Conservation (phyloP, 2,113 vertebrate genomes). For the Rhynchomys soricoides region DNA sequence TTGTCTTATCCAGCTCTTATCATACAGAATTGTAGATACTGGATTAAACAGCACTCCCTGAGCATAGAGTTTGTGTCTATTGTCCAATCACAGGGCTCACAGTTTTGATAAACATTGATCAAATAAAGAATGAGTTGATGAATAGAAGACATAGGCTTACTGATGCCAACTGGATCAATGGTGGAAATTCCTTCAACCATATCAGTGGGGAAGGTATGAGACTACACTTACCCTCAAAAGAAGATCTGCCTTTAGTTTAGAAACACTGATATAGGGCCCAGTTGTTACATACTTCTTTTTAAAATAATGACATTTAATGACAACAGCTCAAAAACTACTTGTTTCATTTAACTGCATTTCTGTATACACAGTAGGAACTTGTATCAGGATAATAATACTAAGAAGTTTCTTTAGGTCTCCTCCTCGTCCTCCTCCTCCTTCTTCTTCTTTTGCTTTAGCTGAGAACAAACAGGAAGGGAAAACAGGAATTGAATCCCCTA, state of each 20-base stretch:
- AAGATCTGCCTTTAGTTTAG: slow-evolving; percentile 24
- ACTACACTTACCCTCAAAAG: slow-evolving; percentile 35
- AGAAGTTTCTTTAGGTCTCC: slow-evolving; percentile 72
- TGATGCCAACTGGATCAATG: not conserved
- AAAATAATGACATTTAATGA: slow-evolving; percentile 43
- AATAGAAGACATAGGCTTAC: not conserved
- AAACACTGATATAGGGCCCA: not conserved
- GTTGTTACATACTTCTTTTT: slow-evolving; percentile 19
- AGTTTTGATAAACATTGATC: slow-evolving; percentile 36
- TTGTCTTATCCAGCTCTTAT: not conserved
- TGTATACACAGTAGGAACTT: not conserved
- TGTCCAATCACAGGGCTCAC: not conserved
- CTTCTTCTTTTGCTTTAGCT: slow-evolving; percentile 53
- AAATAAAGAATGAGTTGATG: slow-evolving; percentile 30
- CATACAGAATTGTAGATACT: not conserved
- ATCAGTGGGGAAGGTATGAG: not conserved
- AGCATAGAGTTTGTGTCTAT: not conserved
- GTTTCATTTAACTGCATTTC: slow-evolving; percentile 29
- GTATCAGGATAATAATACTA: slow-evolving; percentile 55
- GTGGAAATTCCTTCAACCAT: slow-evolving; percentile 41
- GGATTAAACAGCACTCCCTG: not conserved
- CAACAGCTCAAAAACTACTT: not conserved
- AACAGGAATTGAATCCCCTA: slow-evolving; percentile 82
- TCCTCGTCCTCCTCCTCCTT: slow-evolving; percentile 30
- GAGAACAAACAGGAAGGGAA: slow-evolving; percentile 81